These are phyloP conservation scores for Dastarcus helophoroides DNA, from an alignment of 2,888 invertebrate species.

Conservation along the genomic window DNA sequence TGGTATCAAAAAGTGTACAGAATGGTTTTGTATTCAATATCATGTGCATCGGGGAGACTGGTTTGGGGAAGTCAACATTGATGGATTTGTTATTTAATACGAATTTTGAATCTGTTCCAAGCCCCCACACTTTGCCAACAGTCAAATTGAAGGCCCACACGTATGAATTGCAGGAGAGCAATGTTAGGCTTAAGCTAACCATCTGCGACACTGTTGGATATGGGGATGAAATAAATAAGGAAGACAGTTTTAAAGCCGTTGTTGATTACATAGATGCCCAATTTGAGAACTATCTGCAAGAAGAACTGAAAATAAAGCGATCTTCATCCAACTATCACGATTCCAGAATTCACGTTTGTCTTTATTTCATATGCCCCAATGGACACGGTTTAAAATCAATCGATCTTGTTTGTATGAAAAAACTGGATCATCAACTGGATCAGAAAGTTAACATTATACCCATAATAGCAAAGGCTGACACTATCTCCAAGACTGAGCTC, in stretches of 20 bases:
- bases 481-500: slow-evolving; percentile 88
- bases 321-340: slow-evolving; percentile 79
- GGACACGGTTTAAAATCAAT: slow-evolving; percentile 84
- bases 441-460: slow-evolving; percentile 94
- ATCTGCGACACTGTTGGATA: slow-evolving; percentile 93
- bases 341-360: slow-evolving; percentile 82
- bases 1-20: slow-evolving; percentile 94
- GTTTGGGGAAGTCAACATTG: slow-evolving; percentile 90
- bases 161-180: slow-evolving; percentile 59
- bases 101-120: slow-evolving; percentile 83
- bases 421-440: slow-evolving; percentile 84
- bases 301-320: slow-evolving; percentile 89
- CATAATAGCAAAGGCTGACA: slow-evolving; percentile 94
- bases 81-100: slow-evolving; percentile 96
- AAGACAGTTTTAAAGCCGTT: slow-evolving; percentile 90
- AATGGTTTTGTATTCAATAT: slow-evolving; percentile 99
- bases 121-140: not conserved
- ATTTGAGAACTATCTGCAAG: slow-evolving; percentile 87
- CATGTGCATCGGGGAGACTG: slow-evolving; percentile 92
- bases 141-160: not conserved
- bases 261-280: slow-evolving; percentile 93
- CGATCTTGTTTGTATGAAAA: slow-evolving; percentile 94
- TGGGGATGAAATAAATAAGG: slow-evolving; percentile 95
- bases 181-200: slow-evolving; percentile 72
- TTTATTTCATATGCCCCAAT: slow-evolving; percentile 97